Percentiles rank a stretch among this genome's conserved stretches.
phyloP scores from a whole-genome alignment of 2,888 invertebrate species.

The Mesodorylaimus sp. region DNA sequence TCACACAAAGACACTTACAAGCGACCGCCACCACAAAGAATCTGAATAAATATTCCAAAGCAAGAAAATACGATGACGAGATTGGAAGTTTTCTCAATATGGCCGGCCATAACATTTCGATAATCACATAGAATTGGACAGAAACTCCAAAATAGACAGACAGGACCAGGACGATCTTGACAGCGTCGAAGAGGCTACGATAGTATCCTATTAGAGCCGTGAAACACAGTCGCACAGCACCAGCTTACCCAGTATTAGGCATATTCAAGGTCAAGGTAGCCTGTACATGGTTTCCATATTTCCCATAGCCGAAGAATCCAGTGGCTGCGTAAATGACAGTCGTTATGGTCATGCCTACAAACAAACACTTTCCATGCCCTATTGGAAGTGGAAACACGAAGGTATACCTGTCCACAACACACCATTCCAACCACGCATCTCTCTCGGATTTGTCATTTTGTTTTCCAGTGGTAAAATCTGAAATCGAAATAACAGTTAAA shows the following conservation, averaged over 20 bases:
- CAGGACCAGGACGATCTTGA: constrained; percentile 19
- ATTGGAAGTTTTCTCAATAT: constrained; percentile 35
- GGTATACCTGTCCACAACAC: constrained; percentile 66
- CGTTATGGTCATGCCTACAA: constrained; percentile 67
- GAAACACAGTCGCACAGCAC: too few relatives aligned
- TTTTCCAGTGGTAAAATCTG: constrained; percentile 73
- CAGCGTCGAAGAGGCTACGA: constrained; percentile 19
- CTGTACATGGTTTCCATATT: constrained; percentile 53
- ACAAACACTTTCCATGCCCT: too few relatives aligned
- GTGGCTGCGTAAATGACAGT: constrained; percentile 59
- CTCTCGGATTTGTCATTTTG: constrained; percentile 66
- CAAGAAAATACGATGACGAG: constrained; percentile 12
- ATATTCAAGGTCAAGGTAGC: constrained; percentile 69
- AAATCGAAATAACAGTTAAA: too few relatives aligned
- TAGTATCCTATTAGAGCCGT: too few relatives aligned
- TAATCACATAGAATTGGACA: constrained; percentile 77
- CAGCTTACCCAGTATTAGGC: constrained; percentile 35
- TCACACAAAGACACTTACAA: constrained; percentile 57
- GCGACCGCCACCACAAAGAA: constrained; percentile 53
- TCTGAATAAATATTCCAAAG: constrained; percentile 47
- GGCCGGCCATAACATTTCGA: constrained; percentile 63
- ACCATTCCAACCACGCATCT: constrained; percentile 60
- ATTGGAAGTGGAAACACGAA: too few relatives aligned
- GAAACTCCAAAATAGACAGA: constrained; percentile 35
- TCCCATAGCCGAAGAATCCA: constrained; percentile 72